Conservation (phyloP, 2,113 vertebrate genomes). For the Xiphophorus maculatus region DNA sequence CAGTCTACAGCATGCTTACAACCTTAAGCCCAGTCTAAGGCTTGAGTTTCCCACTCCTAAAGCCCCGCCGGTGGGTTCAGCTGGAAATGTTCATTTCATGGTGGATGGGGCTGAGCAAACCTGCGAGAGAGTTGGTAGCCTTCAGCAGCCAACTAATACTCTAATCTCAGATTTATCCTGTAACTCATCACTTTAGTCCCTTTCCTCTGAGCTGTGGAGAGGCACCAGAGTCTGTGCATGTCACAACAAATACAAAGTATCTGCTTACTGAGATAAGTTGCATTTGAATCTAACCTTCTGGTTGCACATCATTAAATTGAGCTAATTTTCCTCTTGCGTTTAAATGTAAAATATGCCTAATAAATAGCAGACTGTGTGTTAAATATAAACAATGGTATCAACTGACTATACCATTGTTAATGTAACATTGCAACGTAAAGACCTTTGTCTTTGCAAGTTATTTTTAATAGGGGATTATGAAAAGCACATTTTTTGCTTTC, state of each 20-base stretch:
- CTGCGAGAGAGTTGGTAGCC: conserved; percentile 50
- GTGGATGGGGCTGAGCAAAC: conserved; percentile 65
- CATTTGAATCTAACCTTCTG: conserved; percentile 13
- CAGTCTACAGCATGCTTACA: conserved; percentile 53
- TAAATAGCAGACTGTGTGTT: not conserved
- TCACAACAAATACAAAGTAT: conserved; percentile 56
- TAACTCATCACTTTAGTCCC: conserved; percentile 55
- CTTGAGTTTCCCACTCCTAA: conserved; percentile 63
- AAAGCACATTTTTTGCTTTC: too few relatives aligned
- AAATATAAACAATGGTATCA: not conserved
- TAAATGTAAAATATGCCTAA: not conserved
- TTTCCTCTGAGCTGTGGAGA: conserved; percentile 46
- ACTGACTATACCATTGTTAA: not conserved
- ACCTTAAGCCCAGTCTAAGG: conserved; percentile 64
- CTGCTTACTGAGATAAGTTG: conserved; percentile 27
- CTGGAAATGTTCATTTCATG: conserved; percentile 76
- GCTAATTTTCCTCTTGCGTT: not conserved
- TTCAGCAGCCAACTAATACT: conserved; percentile 57
- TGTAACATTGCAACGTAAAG: not conserved
- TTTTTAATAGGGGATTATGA: not conserved
- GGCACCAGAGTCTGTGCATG: conserved; percentile 40
- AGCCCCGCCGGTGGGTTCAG: conserved; percentile 65
- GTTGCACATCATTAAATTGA: not conserved
- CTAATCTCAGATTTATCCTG: conserved; percentile 54
- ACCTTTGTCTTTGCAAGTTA: not conserved